These are phyloP conservation scores for Apodemia hepburni DNA, from an alignment of 2,888 invertebrate genomes.

Conservation along the genomic window DNA sequence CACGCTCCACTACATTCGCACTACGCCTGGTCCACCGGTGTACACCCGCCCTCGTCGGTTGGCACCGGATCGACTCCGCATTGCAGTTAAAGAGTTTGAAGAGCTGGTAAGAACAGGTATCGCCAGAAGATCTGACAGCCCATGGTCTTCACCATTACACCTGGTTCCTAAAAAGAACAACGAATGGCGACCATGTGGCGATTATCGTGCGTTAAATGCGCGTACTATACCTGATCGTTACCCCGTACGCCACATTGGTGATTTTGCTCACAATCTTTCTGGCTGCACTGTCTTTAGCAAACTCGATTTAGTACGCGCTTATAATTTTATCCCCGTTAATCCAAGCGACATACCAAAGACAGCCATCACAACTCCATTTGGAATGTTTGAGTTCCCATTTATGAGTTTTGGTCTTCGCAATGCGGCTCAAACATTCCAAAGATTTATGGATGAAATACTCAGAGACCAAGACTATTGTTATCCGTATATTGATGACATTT, in stretches of 20 bases:
- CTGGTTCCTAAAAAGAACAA: constrained; percentile 36
- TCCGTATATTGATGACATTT: constrained; percentile 6
- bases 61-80: constrained; percentile 30
- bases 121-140: constrained; percentile 31
- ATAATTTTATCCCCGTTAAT: background rate
- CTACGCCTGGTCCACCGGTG: constrained; percentile 25
- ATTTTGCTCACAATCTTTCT: constrained; percentile 2
- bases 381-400: constrained; percentile 3
- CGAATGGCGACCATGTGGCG: constrained; percentile 40
- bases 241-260: background rate
- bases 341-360: background rate
- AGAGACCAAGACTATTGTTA: background rate
- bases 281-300: background rate
- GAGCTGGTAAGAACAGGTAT: constrained; percentile 32
- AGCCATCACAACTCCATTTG: constrained; percentile 2
- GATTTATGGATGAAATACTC: constrained; percentile 7
- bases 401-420: constrained; percentile 5
- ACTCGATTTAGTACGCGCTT: background rate
- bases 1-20: constrained; percentile 34
- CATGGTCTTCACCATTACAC: constrained; percentile 40
- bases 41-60: constrained; percentile 31
- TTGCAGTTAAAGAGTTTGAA: constrained; percentile 34
- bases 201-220: constrained; percentile 29
- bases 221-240: constrained; percentile 5
- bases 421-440: constrained; percentile 8